Evolutionary conservation across 2,113 vertebrate genomes (phyloP), one percentile per base, ranked within the genome.

Genomic region (Triplophysa siluroides): DNA sequence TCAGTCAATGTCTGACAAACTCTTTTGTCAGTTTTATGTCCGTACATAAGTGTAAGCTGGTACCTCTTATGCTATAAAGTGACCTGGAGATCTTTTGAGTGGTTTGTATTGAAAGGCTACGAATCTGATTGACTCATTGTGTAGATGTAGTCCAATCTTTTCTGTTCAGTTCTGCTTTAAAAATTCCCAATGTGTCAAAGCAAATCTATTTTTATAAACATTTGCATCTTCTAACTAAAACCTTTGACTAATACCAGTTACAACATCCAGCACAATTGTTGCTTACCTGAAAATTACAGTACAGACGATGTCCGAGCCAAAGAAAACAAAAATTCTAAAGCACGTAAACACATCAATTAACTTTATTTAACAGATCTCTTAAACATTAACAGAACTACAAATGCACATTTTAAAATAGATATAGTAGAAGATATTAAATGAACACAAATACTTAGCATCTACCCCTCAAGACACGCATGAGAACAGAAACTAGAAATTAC

Each of bases 401-500:
- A 54, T 38, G 67, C 21, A 50, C 13, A 64, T 66, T 73, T 66
- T 19, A 29, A 77, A 58, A 65, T 67, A 75, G 56, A 78, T 63
- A 78, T 45, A 61, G 64, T 19, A 71, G 63, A 78, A 63, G 67
- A 66, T 77, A 78, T 33, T 71, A 64, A 14, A 52, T 76, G 29
- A 61, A 75, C 41, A 71, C 9, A 65, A 70, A 64, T 38, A 81
- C 74, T 63, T 24, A 70, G 63, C 18, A 60, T 38, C 23, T 71
- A 75, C 33, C 45, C 13, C 47, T 52, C 10, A 41, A 79, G 24
- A 79, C 50, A 67, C 21, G 67, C 70, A 66, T 16, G 23, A 68
- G 54, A 21, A 63, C 68, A 33, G 33, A 12, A 41, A 45, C 73
- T 75, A 75, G 45, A 61, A 58, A 76, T 62, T 47, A 73, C 75